Percentiles rank a stretch among this genome's conserved stretches.
Conservation (phyloP, 2,113 vertebrate genomes). For the Neoarius graeffei region DNA sequence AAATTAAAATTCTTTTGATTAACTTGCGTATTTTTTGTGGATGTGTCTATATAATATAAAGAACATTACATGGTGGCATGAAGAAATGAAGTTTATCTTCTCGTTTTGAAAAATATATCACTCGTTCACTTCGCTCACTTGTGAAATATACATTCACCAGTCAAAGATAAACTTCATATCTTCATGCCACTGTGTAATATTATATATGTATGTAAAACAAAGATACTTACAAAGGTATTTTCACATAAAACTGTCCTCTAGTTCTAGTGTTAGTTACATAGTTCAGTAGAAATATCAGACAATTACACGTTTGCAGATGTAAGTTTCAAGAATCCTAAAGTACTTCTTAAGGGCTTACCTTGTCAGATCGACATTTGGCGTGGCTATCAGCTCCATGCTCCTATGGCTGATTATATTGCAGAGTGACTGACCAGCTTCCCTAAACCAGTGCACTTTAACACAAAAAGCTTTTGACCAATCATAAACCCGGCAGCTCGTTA, state of each 20-base stretch:
- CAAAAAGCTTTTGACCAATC: constrained; percentile 7
- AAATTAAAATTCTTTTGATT: no score
- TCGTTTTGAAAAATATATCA: no score
- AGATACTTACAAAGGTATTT: background rate
- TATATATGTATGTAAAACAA: background rate
- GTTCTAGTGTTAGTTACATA: background rate
- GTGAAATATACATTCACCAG: no score
- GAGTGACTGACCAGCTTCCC: background rate
- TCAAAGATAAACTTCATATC: no score
- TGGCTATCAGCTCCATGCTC: constrained; percentile 17
- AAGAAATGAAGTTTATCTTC: no score
- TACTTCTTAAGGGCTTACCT: constrained; percentile 4
- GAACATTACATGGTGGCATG: background rate
- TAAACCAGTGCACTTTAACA: background rate
- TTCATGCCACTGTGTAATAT: no score
- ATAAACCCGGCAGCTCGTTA: background rate
- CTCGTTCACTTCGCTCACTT: no score
- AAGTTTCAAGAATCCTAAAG: background rate
- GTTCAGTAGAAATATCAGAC: background rate
- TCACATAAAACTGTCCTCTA: background rate
- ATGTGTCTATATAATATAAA: background rate
- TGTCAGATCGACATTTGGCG: background rate
- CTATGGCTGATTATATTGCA: background rate
- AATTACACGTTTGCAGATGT: background rate
- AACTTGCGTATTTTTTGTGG: no score